A percentile compares a stretch with the other conserved stretches of the same genome.
Evolutionary conservation across 2,888 invertebrate genomes (phyloP).

Genomic region (Caenorhabditis becei): DNA sequence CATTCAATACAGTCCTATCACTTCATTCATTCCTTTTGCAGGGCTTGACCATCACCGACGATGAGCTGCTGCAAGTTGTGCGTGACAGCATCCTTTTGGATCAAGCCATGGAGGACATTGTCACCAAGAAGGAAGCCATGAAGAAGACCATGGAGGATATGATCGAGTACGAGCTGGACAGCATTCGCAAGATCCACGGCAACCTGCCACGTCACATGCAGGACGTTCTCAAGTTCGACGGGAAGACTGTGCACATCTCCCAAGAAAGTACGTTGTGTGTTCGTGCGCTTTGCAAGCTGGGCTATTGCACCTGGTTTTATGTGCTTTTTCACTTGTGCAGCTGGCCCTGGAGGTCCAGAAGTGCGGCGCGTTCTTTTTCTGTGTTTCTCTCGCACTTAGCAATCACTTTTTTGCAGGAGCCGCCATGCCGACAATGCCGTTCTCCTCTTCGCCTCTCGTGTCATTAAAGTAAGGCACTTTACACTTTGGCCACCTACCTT

Average conservation of each 20-base stretch:
- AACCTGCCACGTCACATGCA: constrained; percentile 67
- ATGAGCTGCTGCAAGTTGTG: constrained; percentile 44
- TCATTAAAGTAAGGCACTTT: constrained; percentile 57
- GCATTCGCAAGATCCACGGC: constrained; percentile 54
- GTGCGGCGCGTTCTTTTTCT: constrained; percentile 4
- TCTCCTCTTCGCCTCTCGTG: constrained; percentile 22
- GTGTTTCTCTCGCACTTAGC: constrained; percentile 23
- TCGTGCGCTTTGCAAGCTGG: constrained; percentile 6
- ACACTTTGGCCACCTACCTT: constrained; percentile 37
- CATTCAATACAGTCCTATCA: too few species aligned
- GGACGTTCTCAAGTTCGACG: constrained; percentile 51
- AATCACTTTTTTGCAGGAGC: constrained; percentile 37
- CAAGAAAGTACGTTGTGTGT: constrained; percentile 45
- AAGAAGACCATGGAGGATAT: constrained; percentile 55
- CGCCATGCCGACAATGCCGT: constrained; percentile 48
- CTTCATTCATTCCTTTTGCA: not conserved
- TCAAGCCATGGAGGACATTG: constrained; percentile 36
- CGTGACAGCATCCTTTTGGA: constrained; percentile 37
- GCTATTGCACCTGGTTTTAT: not conserved
- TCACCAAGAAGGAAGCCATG: constrained; percentile 34
- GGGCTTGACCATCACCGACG: constrained; percentile 54
- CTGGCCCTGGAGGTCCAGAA: constrained; percentile 13
- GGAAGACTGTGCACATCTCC: constrained; percentile 44
- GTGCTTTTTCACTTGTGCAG: constrained; percentile 1
- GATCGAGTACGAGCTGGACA: constrained; percentile 43